These are phyloP conservation scores for Phasianus colchicus DNA, from an alignment of 2,113 vertebrate species.

Conservation along the genomic window DNA sequence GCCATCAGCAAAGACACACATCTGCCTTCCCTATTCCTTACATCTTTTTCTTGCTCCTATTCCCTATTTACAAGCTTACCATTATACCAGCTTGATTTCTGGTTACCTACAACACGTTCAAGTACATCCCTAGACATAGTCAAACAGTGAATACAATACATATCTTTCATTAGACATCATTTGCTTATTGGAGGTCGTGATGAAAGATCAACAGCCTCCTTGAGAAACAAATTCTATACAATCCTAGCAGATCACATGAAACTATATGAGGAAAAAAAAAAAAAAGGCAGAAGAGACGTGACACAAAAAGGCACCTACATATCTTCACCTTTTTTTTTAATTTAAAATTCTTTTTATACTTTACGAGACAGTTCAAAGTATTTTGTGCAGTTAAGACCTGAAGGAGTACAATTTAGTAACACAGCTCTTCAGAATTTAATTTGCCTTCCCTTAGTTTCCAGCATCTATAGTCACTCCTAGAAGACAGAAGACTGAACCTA, in stretches of 20 bases:
- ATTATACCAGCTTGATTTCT: slow-evolving; percentile 4
- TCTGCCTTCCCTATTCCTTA: slow-evolving; percentile 72
- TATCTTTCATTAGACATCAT: background rate
- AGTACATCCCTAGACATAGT: background rate
- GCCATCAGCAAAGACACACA: slow-evolving; percentile 77
- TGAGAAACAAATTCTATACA: background rate
- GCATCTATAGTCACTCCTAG: background rate
- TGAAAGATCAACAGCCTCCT: background rate
- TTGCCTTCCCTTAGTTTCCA: background rate
- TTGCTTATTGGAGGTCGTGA: background rate
- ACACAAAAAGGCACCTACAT: background rate
- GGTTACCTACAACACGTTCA: background rate
- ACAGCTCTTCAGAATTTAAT: background rate
- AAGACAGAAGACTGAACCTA: background rate
- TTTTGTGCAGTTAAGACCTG: background rate
- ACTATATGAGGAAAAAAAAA: background rate
- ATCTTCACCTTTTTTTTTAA: background rate
- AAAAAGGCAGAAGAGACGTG: background rate
- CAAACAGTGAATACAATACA: background rate
- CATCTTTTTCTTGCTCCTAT: slow-evolving; percentile 51
- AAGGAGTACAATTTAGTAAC: background rate
- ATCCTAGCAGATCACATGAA: background rate
- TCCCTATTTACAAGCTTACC: background rate
- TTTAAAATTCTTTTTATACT: background rate
- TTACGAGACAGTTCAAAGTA: background rate